These are phyloP conservation scores for Hetaerina americana DNA, from an alignment of 1,140 invertebrate species.

Conservation along the genomic window DNA sequence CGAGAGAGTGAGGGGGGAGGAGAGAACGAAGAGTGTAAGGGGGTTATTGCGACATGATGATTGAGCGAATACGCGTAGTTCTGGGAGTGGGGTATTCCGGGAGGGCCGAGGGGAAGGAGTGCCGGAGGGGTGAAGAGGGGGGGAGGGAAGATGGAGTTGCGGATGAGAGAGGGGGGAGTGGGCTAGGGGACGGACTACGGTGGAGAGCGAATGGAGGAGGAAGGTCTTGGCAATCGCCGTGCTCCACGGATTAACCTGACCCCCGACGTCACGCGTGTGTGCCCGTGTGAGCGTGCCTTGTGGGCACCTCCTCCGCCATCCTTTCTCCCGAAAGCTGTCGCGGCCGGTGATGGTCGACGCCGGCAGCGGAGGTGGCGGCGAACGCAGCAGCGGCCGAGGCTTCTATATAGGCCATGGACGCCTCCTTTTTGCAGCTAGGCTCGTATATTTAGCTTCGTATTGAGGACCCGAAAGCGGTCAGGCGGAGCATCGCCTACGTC, in stretches of 20 bases:
- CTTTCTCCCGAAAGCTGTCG: background rate
- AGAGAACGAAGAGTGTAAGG: no score
- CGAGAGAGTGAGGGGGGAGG: no score
- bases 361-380: no score
- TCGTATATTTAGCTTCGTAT: no score
- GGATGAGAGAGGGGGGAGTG: background rate
- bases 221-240: background rate
- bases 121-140: background rate
- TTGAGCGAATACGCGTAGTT: background rate
- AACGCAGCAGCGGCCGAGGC: no score
- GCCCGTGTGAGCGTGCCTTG: background rate
- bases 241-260: background rate
- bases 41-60: background rate
- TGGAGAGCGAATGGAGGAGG: no score
- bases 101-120: no score
- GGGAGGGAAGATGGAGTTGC: background rate
- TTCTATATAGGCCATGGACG: background rate
- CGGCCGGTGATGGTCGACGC: no score
- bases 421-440: background rate
- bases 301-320: background rate
- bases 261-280: background rate
- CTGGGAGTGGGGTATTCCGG: background rate
- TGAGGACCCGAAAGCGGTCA: background rate
- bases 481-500: background rate
- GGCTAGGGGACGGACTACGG: background rate